phyloP scores from a whole-genome alignment of 2,113 vertebrate species.

The Cyrtonyx montezumae region DNA sequence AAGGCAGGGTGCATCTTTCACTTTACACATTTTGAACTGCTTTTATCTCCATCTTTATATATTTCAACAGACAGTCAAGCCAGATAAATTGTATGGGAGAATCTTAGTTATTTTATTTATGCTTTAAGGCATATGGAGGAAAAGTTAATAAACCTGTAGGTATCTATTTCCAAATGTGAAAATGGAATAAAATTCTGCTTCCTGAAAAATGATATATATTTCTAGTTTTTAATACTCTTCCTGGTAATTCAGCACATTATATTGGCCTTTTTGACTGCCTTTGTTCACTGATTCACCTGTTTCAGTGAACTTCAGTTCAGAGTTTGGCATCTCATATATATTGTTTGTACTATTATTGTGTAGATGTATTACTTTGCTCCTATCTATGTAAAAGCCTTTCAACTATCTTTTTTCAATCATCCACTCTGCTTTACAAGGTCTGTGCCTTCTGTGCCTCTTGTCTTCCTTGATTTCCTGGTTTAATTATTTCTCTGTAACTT shows the following conservation, averaged over 20 bases:
- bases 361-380: background rate
- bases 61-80: background rate
- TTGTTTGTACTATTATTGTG: background rate
- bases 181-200: background rate
- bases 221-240: background rate
- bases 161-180: background rate
- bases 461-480: background rate
- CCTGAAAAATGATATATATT: background rate
- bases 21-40: background rate
- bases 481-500: background rate
- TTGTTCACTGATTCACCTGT: background rate
- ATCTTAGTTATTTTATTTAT: background rate
- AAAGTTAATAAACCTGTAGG: background rate
- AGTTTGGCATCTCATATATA: background rate
- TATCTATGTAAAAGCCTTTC: background rate
- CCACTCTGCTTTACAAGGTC: background rate
- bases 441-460: background rate
- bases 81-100: background rate
- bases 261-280: background rate
- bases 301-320: background rate
- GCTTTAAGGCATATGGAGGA: background rate
- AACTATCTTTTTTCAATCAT: background rate
- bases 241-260: background rate
- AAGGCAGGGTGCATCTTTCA: background rate
- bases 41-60: background rate